Evolutionary conservation across 1,140 invertebrate genomes (phyloP), one percentile per base, ranked within the genome.

Genomic region (Drosophila willistoni): DNA sequence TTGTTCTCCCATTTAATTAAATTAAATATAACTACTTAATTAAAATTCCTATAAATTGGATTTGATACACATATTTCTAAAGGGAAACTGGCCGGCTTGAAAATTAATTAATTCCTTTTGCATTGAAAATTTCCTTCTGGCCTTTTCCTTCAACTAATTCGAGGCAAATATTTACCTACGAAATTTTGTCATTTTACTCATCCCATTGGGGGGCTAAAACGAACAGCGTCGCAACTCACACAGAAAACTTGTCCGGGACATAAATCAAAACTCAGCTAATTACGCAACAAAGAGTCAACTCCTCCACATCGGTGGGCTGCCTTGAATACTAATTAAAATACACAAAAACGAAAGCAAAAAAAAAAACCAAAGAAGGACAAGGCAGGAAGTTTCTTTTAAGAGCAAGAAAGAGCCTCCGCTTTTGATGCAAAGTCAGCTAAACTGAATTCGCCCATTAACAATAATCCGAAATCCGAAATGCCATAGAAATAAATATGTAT

Each of bases 181-280:
- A 82, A 87, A 82, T 86, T 76, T 69, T 34, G 67, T 62, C 42
- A 55, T 59, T 54, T 56, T 29, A 14, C 65, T 59, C 73, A 25
- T 25, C 69, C 36, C 36, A 39, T 39, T 39, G 44, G 44, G 44
- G 9, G 7, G 7, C 19, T 14, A 19, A 1, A 9, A 7, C 7
- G 44, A 7, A 19, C 7, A n/a, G 44, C 9, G 44, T 51, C 44
- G 17, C 44, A 51, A 51, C 44, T 51, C 44, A 51, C 44, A 51
- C 17, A 51, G 71, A 73, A 64, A 69, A 76, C 56, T 70, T 64
- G 64, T 64, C 75, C 63, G 34, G 65, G 80, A 81, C 80, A 89
- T 89, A 89, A 89, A 89, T 89, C 84, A 89, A 89, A 89, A 89
- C 80, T 89, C 84, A 89, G 80, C 84, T 89, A 89, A 89, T 89